Conservation (phyloP, 2,797 vertebrate genomes). For the Myotis pilosus region DNA sequence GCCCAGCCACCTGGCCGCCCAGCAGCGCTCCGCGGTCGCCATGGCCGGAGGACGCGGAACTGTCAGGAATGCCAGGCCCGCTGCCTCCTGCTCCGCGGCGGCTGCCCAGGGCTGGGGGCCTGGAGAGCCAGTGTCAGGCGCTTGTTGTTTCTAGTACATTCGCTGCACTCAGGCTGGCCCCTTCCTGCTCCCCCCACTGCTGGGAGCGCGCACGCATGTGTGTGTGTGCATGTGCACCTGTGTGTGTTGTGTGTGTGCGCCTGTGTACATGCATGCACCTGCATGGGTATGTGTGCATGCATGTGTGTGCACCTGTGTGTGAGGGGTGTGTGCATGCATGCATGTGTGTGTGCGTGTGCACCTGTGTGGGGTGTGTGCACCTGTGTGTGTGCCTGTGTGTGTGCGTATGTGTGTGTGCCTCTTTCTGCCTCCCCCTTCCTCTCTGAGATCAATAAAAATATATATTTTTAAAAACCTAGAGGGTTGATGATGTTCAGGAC, state of each 20-base stretch:
- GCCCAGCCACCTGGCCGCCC: background rate
- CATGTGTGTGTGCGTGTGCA: rapidly evolving
- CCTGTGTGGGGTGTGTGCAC: too few relatives aligned
- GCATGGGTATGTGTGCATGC: background rate
- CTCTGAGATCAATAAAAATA: too few relatives aligned
- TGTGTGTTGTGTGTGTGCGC: background rate
- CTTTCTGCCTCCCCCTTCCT: too few relatives aligned
- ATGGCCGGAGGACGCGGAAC: background rate
- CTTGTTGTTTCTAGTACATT: background rate
- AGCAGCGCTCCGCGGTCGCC: background rate
- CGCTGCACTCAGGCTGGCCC: background rate
- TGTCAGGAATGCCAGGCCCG: conserved; percentile 23
- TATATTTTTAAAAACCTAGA: too few relatives aligned
- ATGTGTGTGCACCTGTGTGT: background rate
- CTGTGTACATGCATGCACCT: too few relatives aligned
- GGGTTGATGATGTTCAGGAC: too few relatives aligned
- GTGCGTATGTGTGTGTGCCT: too few relatives aligned
- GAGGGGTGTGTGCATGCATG: too few relatives aligned
- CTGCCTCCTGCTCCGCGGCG: background rate
- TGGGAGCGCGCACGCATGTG: background rate
- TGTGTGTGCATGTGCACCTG: rapidly evolving
- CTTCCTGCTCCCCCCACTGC: background rate
- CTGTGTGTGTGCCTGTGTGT: rapidly evolving
- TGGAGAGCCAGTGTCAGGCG: too few relatives aligned
- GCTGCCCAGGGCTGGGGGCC: background rate